These are phyloP conservation scores for Leptinotarsa lineolata DNA, from an alignment of 1,140 invertebrate species.

Conservation along the genomic window DNA sequence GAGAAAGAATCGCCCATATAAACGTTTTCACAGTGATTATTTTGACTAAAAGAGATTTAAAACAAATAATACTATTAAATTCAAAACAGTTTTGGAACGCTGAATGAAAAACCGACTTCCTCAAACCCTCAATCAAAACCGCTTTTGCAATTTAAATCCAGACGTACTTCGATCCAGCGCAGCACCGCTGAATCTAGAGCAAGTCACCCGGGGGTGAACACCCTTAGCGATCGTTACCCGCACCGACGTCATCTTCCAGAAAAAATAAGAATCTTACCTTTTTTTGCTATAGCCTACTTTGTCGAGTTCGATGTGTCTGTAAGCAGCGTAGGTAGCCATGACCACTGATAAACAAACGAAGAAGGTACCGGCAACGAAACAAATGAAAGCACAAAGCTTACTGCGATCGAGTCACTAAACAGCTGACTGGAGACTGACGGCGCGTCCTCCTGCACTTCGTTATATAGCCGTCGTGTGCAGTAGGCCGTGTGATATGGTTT, in stretches of 20 bases:
- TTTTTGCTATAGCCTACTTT: conserved; percentile 73
- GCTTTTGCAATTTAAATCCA: too few species aligned
- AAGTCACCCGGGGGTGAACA: neutral
- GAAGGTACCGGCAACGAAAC: conserved; percentile 23
- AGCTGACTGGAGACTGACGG: conserved; percentile 29
- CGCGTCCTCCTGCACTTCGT: conserved; percentile 16
- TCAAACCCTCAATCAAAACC: too few species aligned
- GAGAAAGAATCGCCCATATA: neutral
- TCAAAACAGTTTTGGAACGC: neutral
- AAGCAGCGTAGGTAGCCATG: conserved; percentile 72
- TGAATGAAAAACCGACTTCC: too few species aligned
- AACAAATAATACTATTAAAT: neutral
- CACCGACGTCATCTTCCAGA: neutral
- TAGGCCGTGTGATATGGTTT: conserved; percentile 26
- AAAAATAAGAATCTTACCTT: conserved; percentile 59
- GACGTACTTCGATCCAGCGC: neutral
- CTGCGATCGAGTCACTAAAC: conserved; percentile 20
- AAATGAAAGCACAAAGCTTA: conserved; percentile 15
- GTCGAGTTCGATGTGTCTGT: conserved; percentile 72
- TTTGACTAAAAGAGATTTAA: neutral
- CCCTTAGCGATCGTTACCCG: conserved; percentile 19
- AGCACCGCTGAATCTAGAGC: neutral
- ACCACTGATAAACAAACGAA: conserved; percentile 13
- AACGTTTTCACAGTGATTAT: neutral
- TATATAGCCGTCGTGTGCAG: conserved; percentile 29